Percentiles rank a stretch among this genome's conserved stretches.
Conservation (phyloP, 2,888 invertebrate genomes). For the Dicycla oo region DNA sequence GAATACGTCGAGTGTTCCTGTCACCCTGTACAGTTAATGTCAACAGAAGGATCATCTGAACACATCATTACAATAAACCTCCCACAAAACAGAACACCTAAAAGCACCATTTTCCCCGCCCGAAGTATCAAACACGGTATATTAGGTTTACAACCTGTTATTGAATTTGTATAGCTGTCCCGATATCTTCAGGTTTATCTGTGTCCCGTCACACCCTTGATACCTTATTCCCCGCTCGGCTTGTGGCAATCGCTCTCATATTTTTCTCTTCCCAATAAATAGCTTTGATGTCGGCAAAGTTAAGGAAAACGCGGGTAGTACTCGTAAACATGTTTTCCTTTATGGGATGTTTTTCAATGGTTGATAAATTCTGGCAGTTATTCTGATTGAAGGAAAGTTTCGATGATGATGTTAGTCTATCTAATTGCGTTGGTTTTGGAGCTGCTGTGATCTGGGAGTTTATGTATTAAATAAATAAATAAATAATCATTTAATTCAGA, state of each 20-base stretch:
- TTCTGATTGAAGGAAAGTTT: slow-evolving; percentile 20
- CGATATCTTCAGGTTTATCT: slow-evolving; percentile 48
- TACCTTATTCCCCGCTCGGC: slow-evolving; percentile 19
- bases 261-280: slow-evolving; percentile 43
- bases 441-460: neutral
- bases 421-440: slow-evolving; percentile 3
- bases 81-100: neutral
- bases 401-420: neutral
- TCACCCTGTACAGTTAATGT: too few relatives aligned
- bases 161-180: slow-evolving; percentile 56
- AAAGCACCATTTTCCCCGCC: neutral
- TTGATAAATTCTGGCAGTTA: slow-evolving; percentile 43
- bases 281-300: slow-evolving; percentile 48
- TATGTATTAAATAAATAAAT: neutral
- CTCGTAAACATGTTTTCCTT: slow-evolving; percentile 63
- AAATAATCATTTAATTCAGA: too few relatives aligned
- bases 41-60: neutral
- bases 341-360: slow-evolving; percentile 48
- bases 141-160: slow-evolving; percentile 60
- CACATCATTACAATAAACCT: neutral
- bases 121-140: slow-evolving; percentile 20
- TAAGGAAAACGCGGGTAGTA: slow-evolving; percentile 47
- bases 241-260: slow-evolving; percentile 31
- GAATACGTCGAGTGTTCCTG: too few relatives aligned
- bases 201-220: slow-evolving; percentile 21